Evolutionary conservation across 2,797 vertebrate genomes (phyloP), one percentile per base, ranked within the genome.

Genomic region (Phylloscopus collybita): DNA sequence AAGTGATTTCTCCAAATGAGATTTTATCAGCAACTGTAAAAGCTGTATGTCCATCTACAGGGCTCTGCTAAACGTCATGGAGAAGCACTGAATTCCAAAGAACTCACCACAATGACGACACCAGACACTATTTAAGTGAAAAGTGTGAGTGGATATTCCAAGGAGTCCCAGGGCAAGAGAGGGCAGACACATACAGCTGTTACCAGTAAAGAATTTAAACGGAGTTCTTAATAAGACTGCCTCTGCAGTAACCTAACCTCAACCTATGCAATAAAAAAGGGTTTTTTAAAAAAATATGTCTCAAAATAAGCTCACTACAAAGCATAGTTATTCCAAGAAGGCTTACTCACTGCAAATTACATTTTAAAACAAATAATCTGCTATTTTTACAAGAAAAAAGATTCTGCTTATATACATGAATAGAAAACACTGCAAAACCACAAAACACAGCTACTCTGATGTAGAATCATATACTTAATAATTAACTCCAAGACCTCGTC

Each of bases 321-420:
- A 79, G 12, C 40, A 71, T 0, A 53, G 17, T 3, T 92, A 30
- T 72, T 89, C 60, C 51, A 56, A 62, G 25, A 75, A 38, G 21
- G 12, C 5, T 72, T 73, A 72, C 34, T 85, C 11, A 20, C 45
- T 64, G 27, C 32, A 71, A 79, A 50, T 75, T 67, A 66, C 5
- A 80, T 75, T 93, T 84, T 79, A 87, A 76, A 87, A 59, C 17
- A 89, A 88, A 92, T 36, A 59, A 70, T 51, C 19, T 42, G 44
- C 13, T 64, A 12, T n/a, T 88, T 88, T 85, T 70, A 85, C 22
- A 44, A 17, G 19, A 42, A 45, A 56, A 56, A 57, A 26, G 25
- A 6, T 11, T 8, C 4, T 54, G 64, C 62, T 84, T 82, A 59
- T 21, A 78, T 19, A 72, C 12, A 40, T 8, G 9, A 29, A 57